These are phyloP conservation scores for Tenthredo amoena DNA, from an alignment of 2,888 invertebrate genomes.

Conservation along the genomic window DNA sequence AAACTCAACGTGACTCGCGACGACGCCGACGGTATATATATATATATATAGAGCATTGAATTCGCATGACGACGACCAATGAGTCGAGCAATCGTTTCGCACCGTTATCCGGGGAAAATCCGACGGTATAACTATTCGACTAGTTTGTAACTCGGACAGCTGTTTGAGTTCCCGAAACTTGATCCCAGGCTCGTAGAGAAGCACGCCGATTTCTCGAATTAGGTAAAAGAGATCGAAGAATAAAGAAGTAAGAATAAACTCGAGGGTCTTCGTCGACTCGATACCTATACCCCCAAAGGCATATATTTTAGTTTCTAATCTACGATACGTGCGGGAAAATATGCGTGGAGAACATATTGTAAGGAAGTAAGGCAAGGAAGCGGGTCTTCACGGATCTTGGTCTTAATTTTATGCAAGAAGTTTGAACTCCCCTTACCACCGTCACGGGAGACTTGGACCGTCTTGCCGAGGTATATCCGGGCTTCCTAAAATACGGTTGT, in stretches of 20 bases:
- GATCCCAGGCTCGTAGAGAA: neutral
- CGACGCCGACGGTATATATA: too few species aligned
- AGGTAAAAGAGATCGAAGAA: neutral
- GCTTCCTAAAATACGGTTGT: conserved; percentile 57
- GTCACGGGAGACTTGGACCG: conserved; percentile 57
- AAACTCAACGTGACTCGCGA: too few species aligned
- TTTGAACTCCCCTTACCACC: conserved; percentile 55
- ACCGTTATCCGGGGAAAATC: neutral
- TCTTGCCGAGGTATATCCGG: conserved; percentile 57
- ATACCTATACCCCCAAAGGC: neutral
- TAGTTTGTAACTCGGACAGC: neutral
- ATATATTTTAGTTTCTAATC: neutral
- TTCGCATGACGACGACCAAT: neutral
- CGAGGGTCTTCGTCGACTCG: too few species aligned
- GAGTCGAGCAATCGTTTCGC: neutral
- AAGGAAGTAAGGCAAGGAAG: neutral
- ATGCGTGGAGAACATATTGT: neutral
- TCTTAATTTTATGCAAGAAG: conserved; percentile 68
- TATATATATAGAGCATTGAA: too few species aligned
- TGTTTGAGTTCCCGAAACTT: neutral
- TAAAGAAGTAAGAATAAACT: too few species aligned
- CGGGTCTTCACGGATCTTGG: conserved; percentile 54
- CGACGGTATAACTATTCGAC: neutral
- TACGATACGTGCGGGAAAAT: neutral
- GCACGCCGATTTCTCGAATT: neutral